A percentile compares a stretch with the other conserved stretches of the same genome.
Evolutionary conservation across 1,140 invertebrate genomes (phyloP).

Genomic region (Drosophila insularis): DNA sequence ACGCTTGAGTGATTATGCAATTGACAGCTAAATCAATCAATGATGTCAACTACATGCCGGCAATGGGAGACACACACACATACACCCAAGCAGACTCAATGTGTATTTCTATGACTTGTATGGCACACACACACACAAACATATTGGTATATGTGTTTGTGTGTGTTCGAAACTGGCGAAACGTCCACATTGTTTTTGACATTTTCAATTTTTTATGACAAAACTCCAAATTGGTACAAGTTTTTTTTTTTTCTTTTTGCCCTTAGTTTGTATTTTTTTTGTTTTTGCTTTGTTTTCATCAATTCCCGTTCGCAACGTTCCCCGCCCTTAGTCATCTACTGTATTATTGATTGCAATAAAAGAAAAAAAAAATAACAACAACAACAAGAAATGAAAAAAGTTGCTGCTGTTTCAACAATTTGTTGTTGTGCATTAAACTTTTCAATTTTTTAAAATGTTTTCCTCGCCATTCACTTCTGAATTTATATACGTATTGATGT

Average conservation of each 20-base stretch:
- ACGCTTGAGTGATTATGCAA: conserved; percentile 82
- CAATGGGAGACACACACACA: conserved; percentile 41
- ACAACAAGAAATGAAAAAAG: conserved; percentile 24
- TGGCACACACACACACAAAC: conserved; percentile 36
- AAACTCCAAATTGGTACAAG: conserved; percentile 74
- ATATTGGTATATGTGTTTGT: conserved; percentile 2
- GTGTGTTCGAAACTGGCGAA: conserved; percentile 49
- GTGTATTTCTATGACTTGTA: conserved; percentile 17
- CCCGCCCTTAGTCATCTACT: conserved; percentile 11
- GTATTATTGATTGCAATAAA: conserved; percentile 51
- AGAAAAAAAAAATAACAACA: conserved; percentile 23
- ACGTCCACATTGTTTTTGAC: conserved; percentile 70
- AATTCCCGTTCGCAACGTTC: background rate
- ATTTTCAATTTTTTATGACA: conserved; percentile 80
- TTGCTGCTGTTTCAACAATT: conserved; percentile 40
- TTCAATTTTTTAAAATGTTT: conserved; percentile 50
- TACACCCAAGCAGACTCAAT: conserved; percentile 22
- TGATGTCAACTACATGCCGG: conserved; percentile 80
- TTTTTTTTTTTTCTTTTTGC: conserved; percentile 37
- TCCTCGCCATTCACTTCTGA: background rate
- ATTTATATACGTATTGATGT: background rate
- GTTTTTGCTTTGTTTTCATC: background rate
- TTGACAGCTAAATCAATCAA: conserved; percentile 82
- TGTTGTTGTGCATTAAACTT: conserved; percentile 43
- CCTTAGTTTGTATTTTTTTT: background rate